Base-by-base conservation (phyloP, 2,113 vertebrate species). In the Limnothrissa miodon region DNA sequence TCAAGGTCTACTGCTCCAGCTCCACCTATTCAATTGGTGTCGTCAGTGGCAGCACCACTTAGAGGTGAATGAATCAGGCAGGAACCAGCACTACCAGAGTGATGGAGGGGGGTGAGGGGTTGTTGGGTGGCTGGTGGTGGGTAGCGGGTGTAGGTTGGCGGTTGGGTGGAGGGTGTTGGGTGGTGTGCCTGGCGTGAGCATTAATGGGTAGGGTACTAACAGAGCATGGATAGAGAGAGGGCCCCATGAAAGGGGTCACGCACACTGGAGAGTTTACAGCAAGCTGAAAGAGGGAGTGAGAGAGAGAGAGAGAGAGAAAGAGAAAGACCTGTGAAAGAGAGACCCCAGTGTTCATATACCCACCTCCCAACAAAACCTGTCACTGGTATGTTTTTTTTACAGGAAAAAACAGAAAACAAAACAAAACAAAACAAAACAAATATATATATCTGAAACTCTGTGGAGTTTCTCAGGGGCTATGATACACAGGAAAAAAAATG, bases 11-110 rank as follows among this genome's bases (percentile, higher is more conserved):
- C 87, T 90, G 92, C 89, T 93, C 86, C 83, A 45, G 90, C 91
- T 91, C 94, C 93, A 91, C 90, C 94, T 93, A 95, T 95, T 91
- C 93, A 93, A 90, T 93, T 92, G 92, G 88, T 85, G 87, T 89
- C 89, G 93, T 92, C 90, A 93, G 89, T 42, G 42, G 42, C 91
- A 93, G 92, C 86, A 91, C 88, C 87, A 92, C 88, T 94, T 94
- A 93, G 95, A 93, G 89, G 92, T 91, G 93, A 94, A 94, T 82
- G 90, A 93, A 96, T 94, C 94, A n/a, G n/a, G n/a, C n/a, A n/a
- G 94, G 93, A 95, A 95, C 93, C 78, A 36, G 91, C 91, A 93
- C 93, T 94, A 92, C 90, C 93, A 91, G 92, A 93, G 93, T 94
- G 91, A 95, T 91, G 92, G 94, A 92, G 92, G 83, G 74, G 53